A percentile compares a stretch with the other conserved stretches of the same genome.
Evolutionary conservation across 2,113 vertebrate species (phyloP).

Genomic region (Enhydra lutris): DNA sequence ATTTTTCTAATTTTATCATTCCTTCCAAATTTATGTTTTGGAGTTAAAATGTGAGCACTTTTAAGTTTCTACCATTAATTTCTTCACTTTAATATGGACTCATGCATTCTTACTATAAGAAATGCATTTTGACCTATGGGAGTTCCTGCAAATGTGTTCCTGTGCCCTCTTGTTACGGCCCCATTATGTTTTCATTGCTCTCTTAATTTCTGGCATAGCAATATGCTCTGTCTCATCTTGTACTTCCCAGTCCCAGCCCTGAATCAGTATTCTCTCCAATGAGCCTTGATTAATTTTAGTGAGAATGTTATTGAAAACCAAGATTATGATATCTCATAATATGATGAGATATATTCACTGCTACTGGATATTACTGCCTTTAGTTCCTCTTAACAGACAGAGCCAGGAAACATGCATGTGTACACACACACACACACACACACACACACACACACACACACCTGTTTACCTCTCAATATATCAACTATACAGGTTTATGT

Average conservation of each 20-base stretch:
- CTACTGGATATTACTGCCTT: neutral
- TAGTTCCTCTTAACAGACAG: neutral
- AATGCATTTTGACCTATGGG: neutral
- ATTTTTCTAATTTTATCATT: neutral
- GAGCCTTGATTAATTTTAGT: neutral
- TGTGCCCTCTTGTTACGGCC: rapidly evolving
- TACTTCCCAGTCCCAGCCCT: neutral
- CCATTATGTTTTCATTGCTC: neutral
- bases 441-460: neutral
- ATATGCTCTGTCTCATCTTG: neutral
- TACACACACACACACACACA: neutral
- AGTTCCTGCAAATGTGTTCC: neutral
- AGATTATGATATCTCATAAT: neutral
- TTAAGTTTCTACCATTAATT: neutral
- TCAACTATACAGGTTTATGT: neutral
- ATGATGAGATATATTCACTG: neutral
- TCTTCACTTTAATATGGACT: neutral
- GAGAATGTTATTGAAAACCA: neutral
- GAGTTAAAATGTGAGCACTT: neutral
- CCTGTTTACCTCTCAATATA: neutral
- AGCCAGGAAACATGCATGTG: neutral
- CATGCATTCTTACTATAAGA: neutral
- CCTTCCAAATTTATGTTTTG: neutral
- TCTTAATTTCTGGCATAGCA: neutral
- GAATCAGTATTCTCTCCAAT: neutral